These are phyloP conservation scores for Tipula helvola DNA, from an alignment of 2,888 invertebrate genomes.

Conservation along the genomic window DNA sequence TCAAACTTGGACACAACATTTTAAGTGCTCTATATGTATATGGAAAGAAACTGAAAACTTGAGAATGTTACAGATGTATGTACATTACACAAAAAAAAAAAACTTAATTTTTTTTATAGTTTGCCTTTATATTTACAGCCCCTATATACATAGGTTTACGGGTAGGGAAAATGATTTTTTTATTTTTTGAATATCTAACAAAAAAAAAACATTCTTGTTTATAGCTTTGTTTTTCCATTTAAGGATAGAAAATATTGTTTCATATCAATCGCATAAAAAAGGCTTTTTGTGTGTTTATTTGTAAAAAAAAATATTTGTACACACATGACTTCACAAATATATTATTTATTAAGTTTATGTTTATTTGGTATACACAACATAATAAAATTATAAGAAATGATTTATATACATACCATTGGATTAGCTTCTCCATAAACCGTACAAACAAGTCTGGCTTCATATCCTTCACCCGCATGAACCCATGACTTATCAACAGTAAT, in stretches of 20 bases:
- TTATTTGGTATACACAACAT: neutral
- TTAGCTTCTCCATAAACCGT: slow-evolving; percentile 46
- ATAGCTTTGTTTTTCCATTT: neutral
- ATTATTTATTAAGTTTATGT: neutral
- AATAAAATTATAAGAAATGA: slow-evolving; percentile 10
- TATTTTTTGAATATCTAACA: neutral
- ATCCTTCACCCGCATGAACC: slow-evolving; percentile 48
- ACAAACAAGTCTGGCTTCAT: slow-evolving; percentile 42
- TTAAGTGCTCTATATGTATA: neutral
- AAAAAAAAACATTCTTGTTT: neutral
- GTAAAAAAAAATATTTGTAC: neutral
- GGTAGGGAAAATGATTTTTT: neutral
- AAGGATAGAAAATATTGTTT: neutral
- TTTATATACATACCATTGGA: slow-evolving; percentile 36
- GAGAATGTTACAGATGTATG: neutral
- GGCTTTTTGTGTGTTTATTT: neutral
- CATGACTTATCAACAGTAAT: slow-evolving; percentile 45
- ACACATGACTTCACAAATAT: neutral
- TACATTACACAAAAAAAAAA: neutral
- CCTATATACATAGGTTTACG: neutral
- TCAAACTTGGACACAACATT: neutral
- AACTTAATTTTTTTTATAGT: neutral
- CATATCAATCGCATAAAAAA: neutral
- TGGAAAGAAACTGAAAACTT: neutral
- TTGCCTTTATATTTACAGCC: neutral